These are phyloP conservation scores for Mesocentrotus franciscanus DNA, from an alignment of 53 echinoderm and acorn worm species.

Conservation along the genomic window DNA sequence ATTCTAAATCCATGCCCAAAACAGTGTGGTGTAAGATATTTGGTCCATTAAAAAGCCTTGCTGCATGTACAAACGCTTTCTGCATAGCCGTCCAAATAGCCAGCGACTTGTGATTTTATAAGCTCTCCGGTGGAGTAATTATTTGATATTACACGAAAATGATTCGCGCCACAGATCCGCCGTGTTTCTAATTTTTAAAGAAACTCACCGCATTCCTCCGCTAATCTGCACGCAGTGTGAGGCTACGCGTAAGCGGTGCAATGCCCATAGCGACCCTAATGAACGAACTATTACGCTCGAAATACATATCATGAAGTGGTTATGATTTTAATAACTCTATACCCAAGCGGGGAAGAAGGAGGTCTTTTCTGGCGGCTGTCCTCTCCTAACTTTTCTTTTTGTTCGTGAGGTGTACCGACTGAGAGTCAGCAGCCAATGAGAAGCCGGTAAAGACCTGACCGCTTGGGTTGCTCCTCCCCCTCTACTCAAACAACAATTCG, in stretches of 20 bases:
- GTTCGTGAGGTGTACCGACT: slow-evolving; percentile 10
- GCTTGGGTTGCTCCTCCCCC: slow-evolving; percentile 20
- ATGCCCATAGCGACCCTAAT: slow-evolving; percentile 20
- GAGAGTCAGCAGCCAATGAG: slow-evolving; percentile 43
- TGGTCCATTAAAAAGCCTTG: not conserved
- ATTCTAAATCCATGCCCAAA: slow-evolving; percentile 39
- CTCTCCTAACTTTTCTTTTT: slow-evolving; percentile 7
- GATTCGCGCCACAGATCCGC: slow-evolving; percentile 25
- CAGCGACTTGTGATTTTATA: slow-evolving; percentile 7
- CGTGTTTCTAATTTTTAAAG: slow-evolving; percentile 13
- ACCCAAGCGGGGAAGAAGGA: slow-evolving; percentile 24
- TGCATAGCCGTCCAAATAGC: not conserved
- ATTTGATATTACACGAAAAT: slow-evolving; percentile 46
- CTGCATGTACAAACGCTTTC: slow-evolving; percentile 25
- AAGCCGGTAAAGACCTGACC: not conserved
- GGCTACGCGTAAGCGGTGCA: slow-evolving; percentile 55
- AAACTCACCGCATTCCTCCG: slow-evolving; percentile 30
- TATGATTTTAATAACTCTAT: slow-evolving; percentile 45
- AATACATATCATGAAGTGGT: slow-evolving; percentile 53
- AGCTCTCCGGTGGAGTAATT: slow-evolving; percentile 40
- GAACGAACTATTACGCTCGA: slow-evolving; percentile 34
- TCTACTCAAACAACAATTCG: slow-evolving; percentile 20
- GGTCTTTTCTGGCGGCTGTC: slow-evolving; percentile 10
- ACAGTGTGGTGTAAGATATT: slow-evolving; percentile 45
- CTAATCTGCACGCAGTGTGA: slow-evolving; percentile 44